These are phyloP conservation scores for Helicorthomorpha holstii DNA, from an alignment of 1,140 invertebrate species.

Conservation along the genomic window DNA sequence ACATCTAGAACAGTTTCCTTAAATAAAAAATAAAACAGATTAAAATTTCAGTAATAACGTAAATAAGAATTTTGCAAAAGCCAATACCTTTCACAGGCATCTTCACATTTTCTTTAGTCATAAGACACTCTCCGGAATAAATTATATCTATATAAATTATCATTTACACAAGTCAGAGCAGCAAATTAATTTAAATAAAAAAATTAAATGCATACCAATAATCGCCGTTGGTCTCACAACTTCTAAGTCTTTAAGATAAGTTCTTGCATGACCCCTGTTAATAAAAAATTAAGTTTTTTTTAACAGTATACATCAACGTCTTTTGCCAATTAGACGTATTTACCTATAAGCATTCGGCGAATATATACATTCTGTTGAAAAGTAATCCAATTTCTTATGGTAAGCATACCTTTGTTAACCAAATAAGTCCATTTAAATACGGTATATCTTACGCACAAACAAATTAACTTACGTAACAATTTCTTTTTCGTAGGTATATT, in stretches of 20 bases:
- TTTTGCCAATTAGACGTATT: slow-evolving; percentile 13
- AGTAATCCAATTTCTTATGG: slow-evolving; percentile 93
- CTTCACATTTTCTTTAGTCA: slow-evolving; percentile 59
- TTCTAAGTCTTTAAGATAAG: slow-evolving; percentile 90
- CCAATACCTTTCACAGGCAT: slow-evolving; percentile 53
- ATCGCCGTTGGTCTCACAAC: slow-evolving; percentile 82
- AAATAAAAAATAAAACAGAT: slow-evolving; percentile 3
- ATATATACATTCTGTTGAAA: slow-evolving; percentile 97
- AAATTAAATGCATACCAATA: slow-evolving; percentile 30
- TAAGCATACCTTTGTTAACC: slow-evolving; percentile 73
- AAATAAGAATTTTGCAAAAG: not conserved
- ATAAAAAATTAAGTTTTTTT: slow-evolving; percentile 8
- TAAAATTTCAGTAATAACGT: not conserved
- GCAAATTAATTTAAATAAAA: not conserved
- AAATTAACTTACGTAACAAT: slow-evolving; percentile 72
- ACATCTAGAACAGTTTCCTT: slow-evolving; percentile 55
- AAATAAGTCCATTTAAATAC: not conserved
- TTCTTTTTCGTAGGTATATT: slow-evolving; percentile 98
- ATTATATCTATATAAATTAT: slow-evolving; percentile 58
- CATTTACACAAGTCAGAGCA: slow-evolving; percentile 11
- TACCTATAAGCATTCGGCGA: slow-evolving; percentile 85
- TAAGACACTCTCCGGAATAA: slow-evolving; percentile 81
- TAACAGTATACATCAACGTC: slow-evolving; percentile 4
- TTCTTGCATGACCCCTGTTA: slow-evolving; percentile 71
- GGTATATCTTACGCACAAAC: not conserved